Conservation (phyloP, 2,797 vertebrate species). For the Arrhamphus sclerolepis region DNA sequence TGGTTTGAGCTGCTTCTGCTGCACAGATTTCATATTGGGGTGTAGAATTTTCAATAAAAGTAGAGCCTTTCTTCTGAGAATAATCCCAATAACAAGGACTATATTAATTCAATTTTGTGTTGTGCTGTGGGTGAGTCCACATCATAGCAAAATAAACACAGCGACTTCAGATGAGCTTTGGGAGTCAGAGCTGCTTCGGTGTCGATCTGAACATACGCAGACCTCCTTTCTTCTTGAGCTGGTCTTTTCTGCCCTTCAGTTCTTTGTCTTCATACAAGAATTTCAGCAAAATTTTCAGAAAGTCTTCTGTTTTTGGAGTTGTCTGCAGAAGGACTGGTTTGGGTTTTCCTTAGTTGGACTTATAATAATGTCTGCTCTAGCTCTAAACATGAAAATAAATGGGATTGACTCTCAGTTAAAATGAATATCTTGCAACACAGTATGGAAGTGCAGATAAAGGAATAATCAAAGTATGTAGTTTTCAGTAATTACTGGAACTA, state of each 20-base stretch:
- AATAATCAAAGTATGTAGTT: no score
- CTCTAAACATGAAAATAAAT: neutral
- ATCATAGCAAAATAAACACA: constrained; percentile 14
- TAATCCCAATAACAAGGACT: neutral
- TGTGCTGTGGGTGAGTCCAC: neutral
- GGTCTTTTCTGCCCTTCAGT: constrained; percentile 2
- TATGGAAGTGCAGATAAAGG: no score
- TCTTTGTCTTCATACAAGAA: neutral
- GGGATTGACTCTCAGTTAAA: no score
- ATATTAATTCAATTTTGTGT: neutral
- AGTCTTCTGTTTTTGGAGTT: neutral
- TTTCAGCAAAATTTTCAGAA: constrained; percentile 10
- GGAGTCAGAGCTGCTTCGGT: constrained; percentile 6
- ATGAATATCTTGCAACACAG: no score
- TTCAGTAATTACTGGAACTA: no score
- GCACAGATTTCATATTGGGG: neutral
- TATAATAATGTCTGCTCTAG: neutral
- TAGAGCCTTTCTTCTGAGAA: neutral
- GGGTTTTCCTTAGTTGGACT: neutral
- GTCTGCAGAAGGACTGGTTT: constrained; percentile 1
- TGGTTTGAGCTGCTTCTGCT: no score
- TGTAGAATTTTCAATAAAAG: neutral
- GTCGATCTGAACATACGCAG: constrained; percentile 17
- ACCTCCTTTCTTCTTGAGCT: constrained; percentile 1
- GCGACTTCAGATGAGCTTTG: constrained; percentile 23